Evolutionary conservation across 2,797 vertebrate genomes (phyloP), one percentile per base, ranked within the genome.

Genomic region (Fundulus diaphanus): DNA sequence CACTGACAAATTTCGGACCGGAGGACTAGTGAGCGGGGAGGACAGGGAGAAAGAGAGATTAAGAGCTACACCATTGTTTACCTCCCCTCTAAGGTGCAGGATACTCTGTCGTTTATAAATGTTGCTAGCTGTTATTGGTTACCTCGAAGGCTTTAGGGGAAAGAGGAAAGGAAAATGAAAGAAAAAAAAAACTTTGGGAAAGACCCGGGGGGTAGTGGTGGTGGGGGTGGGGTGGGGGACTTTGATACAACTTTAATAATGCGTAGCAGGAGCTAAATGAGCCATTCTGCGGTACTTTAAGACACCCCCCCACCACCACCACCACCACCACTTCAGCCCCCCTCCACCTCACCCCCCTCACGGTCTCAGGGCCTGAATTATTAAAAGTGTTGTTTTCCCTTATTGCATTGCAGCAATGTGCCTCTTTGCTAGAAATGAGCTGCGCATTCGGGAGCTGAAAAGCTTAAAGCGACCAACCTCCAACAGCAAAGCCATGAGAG

Each of bases 321-420:
- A 16, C 71, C 37, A 22, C 49, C 48, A 52, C 49, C 49, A 52
- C 22, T 9, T 6, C 7, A 15, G 2, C 67, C 68, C 44, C 52
- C 74, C 79, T 18, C 56, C 79, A 24, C 75, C 72, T 8, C 74
- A 29, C 74, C 79, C 77, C 75, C 71, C 74, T 79, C 83, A 77
- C 90, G 72, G 87, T 90, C 89, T 88, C 86, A 89, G 85, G 85
- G 74, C 88, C 89, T 95, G 92, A 94, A 94, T 95, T 94, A 94
- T 94, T 95, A 92, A 95, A 93, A 94, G 91, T 94, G 93, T 94
- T 94, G 93, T 94, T 94, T 94, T 94, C 90, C 92, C 92, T 94
- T 91, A 94, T 93, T 94, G 92, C 91, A 92, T 91, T 93, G 93
- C 93, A 92, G 92, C 89, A 92, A 83, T 92, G 91, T 90, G 89